Percentiles rank a stretch among this genome's conserved stretches.
These are phyloP conservation scores for Drosophila atripex DNA, from an alignment of 2,888 invertebrate genomes.

Conservation along the genomic window DNA sequence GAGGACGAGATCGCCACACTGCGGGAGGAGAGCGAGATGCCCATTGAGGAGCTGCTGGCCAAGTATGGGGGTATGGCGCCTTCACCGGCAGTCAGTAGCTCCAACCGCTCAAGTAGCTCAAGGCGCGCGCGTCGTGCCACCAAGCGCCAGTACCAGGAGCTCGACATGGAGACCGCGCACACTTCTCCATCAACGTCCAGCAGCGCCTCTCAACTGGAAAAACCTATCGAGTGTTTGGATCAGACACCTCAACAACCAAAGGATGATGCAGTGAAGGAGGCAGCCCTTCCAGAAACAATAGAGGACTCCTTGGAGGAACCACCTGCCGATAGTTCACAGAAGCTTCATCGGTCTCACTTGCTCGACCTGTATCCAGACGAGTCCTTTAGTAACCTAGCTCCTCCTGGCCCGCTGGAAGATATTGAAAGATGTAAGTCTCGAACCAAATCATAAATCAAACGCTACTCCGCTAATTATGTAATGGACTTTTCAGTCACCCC, in stretches of 20 bases:
- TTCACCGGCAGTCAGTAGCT: conserved; percentile 40
- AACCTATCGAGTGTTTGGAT: neutral
- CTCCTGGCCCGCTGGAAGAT: conserved; percentile 32
- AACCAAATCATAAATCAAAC: neutral
- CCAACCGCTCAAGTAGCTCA: conserved; percentile 33
- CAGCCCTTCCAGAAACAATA: neutral
- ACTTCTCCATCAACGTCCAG: conserved; percentile 12
- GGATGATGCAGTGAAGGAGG: neutral
- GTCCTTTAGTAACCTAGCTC: conserved; percentile 48
- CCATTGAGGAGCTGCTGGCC: conserved; percentile 95
- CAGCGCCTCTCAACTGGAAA: conserved; percentile 2
- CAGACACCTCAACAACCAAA: conserved; percentile 2
- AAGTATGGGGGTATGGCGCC: conserved; percentile 89
- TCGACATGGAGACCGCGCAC: conserved; percentile 20
- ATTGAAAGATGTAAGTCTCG: conserved; percentile 58
- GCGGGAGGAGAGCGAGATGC: conserved; percentile 97
- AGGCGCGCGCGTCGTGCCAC: conserved; percentile 50
- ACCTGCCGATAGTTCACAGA: conserved; percentile 46
- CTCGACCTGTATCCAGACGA: conserved; percentile 85
- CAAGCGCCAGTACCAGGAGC: conserved; percentile 46
- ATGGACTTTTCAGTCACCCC: conserved; percentile 60
- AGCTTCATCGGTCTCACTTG: conserved; percentile 85
- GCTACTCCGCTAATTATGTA: conserved; percentile 10
- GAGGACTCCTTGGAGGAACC: conserved; percentile 15
- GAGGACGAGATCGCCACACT: conserved; percentile 94